phyloP scores from a whole-genome alignment of 2,113 vertebrate genomes.

The Coptodon rendalli region DNA sequence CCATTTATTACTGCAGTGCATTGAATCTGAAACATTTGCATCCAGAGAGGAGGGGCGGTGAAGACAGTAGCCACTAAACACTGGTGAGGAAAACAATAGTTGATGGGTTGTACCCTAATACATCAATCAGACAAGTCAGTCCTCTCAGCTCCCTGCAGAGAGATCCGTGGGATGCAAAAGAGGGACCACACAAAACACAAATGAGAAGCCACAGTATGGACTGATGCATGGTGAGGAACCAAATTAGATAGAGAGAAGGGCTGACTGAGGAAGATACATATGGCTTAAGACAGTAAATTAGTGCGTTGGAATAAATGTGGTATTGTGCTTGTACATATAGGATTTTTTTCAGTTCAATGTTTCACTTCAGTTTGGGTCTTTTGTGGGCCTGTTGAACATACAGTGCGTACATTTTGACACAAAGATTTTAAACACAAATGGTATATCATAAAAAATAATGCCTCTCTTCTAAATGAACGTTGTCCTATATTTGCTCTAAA shows the following conservation, averaged over 20 bases:
- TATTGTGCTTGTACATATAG: not conserved
- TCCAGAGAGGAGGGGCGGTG: not conserved
- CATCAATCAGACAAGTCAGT: constrained; percentile 54
- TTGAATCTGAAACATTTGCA: not conserved
- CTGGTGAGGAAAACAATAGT: constrained; percentile 48
- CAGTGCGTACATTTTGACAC: not conserved
- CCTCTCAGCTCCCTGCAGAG: constrained; percentile 47
- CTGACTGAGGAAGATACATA: constrained; percentile 14
- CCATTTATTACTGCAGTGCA: not conserved
- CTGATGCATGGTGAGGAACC: constrained; percentile 20
- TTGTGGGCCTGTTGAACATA: not conserved
- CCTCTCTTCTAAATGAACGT: not conserved
- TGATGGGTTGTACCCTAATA: constrained; percentile 33
- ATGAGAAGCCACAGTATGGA: constrained; percentile 44
- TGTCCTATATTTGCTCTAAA: not conserved
- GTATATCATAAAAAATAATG: not conserved
- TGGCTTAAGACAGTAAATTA: not conserved
- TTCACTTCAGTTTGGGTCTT: not conserved
- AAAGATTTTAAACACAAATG: not conserved
- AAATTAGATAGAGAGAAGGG: constrained; percentile 15
- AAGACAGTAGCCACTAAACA: not conserved
- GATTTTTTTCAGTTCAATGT: not conserved
- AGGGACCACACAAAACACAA: constrained; percentile 56
- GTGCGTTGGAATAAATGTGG: not conserved
- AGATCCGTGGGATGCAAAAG: constrained; percentile 41